A percentile compares a stretch with the other conserved stretches of the same genome.
Conservation (phyloP, 2,797 vertebrate species). For the Parotocinclus haroldoi region DNA sequence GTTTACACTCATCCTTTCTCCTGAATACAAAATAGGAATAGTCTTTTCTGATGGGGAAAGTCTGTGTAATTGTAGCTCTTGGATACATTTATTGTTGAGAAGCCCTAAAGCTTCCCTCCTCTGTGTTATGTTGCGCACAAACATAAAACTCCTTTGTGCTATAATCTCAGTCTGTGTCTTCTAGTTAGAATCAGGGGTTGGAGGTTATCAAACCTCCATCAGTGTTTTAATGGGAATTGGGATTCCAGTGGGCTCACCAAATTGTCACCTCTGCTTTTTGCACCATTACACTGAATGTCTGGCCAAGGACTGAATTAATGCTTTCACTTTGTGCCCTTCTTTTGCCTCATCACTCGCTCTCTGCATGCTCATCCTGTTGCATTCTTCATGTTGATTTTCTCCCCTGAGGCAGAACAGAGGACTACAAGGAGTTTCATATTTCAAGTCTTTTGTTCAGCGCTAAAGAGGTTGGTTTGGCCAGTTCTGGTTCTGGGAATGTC, state of each 20-base stretch:
- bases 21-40: constrained; percentile 1
- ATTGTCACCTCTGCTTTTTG: constrained; percentile 46
- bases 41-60: constrained; percentile 1
- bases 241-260: constrained; percentile 35
- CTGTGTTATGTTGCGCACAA: neutral
- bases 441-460: constrained; percentile 61
- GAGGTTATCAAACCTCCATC: constrained; percentile 53
- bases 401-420: constrained; percentile 64
- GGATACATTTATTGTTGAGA: constrained; percentile 7
- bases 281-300: constrained; percentile 41
- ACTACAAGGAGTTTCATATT: constrained; percentile 67
- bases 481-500: constrained; percentile 63
- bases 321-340: constrained; percentile 26
- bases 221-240: constrained; percentile 56
- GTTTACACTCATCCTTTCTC: constrained; percentile 1
- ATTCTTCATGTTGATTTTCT: constrained; percentile 69
- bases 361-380: constrained; percentile 44
- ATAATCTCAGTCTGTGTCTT: constrained; percentile 36
- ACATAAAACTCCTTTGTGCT: constrained; percentile 17
- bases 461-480: constrained; percentile 67
- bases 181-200: constrained; percentile 49
- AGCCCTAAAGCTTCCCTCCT: neutral
- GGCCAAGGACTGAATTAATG: constrained; percentile 52
- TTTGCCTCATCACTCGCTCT: constrained; percentile 25
- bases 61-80: constrained; percentile 27